Conservation (phyloP, 92 coral and sea anemone genomes). For the Metridium senile region DNA sequence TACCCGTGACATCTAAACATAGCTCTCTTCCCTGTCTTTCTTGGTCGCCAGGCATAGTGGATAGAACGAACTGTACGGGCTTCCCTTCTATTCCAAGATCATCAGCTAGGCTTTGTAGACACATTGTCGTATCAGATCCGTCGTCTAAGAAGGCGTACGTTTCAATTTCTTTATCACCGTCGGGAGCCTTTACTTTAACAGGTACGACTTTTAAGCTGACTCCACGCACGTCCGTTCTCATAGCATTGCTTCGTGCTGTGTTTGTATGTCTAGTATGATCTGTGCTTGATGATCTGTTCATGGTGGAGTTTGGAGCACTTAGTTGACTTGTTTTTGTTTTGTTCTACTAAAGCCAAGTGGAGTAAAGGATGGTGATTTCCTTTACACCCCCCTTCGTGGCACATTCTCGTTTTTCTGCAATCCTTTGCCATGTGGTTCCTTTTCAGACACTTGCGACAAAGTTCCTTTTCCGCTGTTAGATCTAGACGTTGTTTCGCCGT, state of each 20-base stretch:
- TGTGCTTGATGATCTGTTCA: no score
- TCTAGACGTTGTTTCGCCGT: conserved; percentile 25
- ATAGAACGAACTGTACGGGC: conserved; percentile 38
- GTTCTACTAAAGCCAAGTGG: conserved; percentile 10
- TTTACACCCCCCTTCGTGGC: conserved; percentile 24
- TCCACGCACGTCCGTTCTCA: conserved; percentile 1
- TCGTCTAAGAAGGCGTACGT: conserved; percentile 66
- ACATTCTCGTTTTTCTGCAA: conserved; percentile 39
- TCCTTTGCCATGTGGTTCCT: conserved; percentile 46
- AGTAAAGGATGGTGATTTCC: conserved; percentile 36
- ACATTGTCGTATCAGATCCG: conserved; percentile 59
- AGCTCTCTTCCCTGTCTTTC: conserved; percentile 36
- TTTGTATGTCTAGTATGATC: no score
- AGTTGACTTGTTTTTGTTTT: not conserved
- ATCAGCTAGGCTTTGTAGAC: conserved; percentile 33
- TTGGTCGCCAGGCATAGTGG: conserved; percentile 46
- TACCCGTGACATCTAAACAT: conserved; percentile 39
- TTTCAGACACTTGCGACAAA: conserved; percentile 53
- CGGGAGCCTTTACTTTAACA: conserved; percentile 48
- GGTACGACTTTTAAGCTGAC: conserved; percentile 57
- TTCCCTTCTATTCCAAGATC: conserved; percentile 26
- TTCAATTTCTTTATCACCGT: conserved; percentile 15
- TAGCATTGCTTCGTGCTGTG: not conserved
- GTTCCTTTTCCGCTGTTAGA: conserved; percentile 41
- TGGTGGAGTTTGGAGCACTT: no score